A percentile compares a stretch with the other conserved stretches of the same genome.
Conservation (phyloP, 1,140 invertebrate species). For the Drosophila orena region DNA sequence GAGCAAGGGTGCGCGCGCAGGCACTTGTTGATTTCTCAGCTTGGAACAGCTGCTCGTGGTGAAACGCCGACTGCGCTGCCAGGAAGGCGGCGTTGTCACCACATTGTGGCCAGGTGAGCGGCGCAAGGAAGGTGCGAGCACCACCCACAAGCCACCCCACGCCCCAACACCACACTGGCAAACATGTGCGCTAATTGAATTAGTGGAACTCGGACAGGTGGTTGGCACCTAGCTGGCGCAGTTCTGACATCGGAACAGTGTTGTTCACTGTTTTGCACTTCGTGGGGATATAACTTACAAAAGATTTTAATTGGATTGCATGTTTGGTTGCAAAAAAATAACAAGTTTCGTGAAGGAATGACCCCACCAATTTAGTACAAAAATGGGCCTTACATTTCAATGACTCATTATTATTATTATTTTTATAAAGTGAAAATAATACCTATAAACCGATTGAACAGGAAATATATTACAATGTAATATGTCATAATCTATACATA, state of each 20-base stretch:
- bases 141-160: conserved; percentile 4
- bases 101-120: not conserved
- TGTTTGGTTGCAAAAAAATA: not conserved
- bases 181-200: conserved; percentile 77
- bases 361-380: not conserved
- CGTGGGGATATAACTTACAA: not conserved
- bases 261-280: conserved; percentile 3
- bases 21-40: conserved; percentile 72
- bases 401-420: too few relatives aligned
- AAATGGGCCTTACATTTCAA: too few relatives aligned
- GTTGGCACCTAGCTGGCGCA: conserved; percentile 57
- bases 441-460: too few relatives aligned
- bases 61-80: conserved; percentile 35
- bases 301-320: not conserved
- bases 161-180: conserved; percentile 26
- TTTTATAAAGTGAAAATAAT: too few relatives aligned
- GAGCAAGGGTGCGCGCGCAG: conserved; percentile 57
- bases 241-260: conserved; percentile 5
- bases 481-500: too few relatives aligned
- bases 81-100: conserved; percentile 20
- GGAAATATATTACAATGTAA: too few relatives aligned
- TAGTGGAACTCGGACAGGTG: conserved; percentile 74
- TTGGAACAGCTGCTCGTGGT: conserved; percentile 56
- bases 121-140: conserved; percentile 12
- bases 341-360: not conserved